Evolutionary conservation across 2,113 vertebrate species (phyloP).

Genomic region (Seriola rivoliana): DNA sequence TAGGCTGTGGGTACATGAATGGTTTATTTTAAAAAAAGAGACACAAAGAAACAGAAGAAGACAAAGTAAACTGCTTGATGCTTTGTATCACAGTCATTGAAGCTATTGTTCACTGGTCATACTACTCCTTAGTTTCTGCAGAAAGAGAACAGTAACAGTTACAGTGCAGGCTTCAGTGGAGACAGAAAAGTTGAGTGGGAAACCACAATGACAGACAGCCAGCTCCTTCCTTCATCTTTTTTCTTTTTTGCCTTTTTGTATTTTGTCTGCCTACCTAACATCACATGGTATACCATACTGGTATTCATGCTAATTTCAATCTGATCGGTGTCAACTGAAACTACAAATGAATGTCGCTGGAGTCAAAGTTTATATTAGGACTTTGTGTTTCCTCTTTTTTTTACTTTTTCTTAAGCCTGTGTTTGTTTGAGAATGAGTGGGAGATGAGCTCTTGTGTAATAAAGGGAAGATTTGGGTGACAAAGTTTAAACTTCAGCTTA

Average conservation of each 20-base stretch:
- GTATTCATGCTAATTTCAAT: not conserved
- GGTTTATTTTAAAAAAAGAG: not conserved
- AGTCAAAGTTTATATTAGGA: conserved; percentile 23
- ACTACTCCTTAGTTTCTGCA: not conserved
- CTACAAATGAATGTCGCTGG: not conserved
- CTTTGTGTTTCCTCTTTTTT: conserved; percentile 15
- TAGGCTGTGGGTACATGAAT: rapidly evolving
- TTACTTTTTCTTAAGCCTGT: conserved; percentile 8
- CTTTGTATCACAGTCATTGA: not conserved
- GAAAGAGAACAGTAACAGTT: not conserved
- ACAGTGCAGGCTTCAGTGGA: conserved; percentile 14
- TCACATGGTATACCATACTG: conserved; percentile 4
- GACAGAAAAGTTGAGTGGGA: conserved; percentile 32
- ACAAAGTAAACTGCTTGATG: not conserved
- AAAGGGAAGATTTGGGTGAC: not conserved
- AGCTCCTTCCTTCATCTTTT: not conserved
- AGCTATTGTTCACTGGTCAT: not conserved
- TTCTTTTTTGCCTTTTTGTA: not conserved
- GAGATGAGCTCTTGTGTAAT: conserved; percentile 13
- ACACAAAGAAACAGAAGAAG: not conserved
- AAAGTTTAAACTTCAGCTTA: not conserved
- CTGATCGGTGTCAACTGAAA: not conserved
- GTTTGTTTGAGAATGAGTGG: not conserved
- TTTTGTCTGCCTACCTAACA: conserved; percentile 10
- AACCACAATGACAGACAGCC: conserved; percentile 44